phyloP scores from a whole-genome alignment of 2,113 vertebrate species.

The Oxygymnocypris stewartii region DNA sequence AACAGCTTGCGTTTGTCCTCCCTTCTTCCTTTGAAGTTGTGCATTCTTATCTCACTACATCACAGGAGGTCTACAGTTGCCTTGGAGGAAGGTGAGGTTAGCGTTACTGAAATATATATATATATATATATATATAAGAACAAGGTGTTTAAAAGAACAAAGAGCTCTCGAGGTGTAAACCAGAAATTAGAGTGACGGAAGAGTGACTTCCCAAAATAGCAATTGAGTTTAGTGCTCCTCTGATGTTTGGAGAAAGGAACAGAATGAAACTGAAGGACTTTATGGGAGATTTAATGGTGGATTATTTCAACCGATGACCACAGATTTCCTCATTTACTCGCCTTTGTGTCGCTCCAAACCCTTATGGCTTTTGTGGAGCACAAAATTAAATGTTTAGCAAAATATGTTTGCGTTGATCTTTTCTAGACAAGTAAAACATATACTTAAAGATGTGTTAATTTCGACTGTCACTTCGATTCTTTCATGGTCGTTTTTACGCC shows the following conservation, averaged over 20 bases:
- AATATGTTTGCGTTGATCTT: constrained; percentile 3
- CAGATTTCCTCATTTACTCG: constrained; percentile 39
- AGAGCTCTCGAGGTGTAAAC: constrained; percentile 31
- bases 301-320: constrained; percentile 37
- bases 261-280: constrained; percentile 51
- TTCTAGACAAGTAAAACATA: neutral
- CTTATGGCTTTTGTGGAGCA: neutral
- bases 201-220: constrained; percentile 35
- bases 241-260: constrained; percentile 47
- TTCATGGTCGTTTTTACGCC: constrained; percentile 40
- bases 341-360: neutral
- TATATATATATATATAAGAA: constrained; percentile 4
- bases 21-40: constrained; percentile 70
- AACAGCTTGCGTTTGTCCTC: constrained; percentile 69
- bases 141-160: constrained; percentile 40
- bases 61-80: constrained; percentile 71
- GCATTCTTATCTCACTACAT: constrained; percentile 76
- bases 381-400: neutral
- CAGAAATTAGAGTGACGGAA: constrained; percentile 39
- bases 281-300: constrained; percentile 41
- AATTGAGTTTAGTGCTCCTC: neutral
- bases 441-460: neutral
- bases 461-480: constrained; percentile 31
- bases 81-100: constrained; percentile 56
- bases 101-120: neutral